Evolutionary conservation across 2,888 invertebrate species (phyloP).

Genomic region (Stenoptilia bipunctidactyla): DNA sequence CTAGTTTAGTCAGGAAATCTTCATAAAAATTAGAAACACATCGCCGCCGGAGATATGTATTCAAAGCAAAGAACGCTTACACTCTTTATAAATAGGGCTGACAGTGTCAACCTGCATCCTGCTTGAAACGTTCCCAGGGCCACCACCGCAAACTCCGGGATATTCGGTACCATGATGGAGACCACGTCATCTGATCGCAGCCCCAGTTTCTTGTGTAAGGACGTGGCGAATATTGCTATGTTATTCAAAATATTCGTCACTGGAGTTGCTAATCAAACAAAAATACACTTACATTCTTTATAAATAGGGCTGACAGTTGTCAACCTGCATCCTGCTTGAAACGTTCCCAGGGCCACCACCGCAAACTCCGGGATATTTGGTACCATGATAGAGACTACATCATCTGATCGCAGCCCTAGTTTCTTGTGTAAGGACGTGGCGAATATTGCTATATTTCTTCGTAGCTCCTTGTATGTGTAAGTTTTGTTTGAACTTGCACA

Average conservation of each 20-base stretch:
- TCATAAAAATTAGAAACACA: too few species aligned
- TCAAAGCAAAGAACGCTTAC: too few species aligned
- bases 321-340: constrained; percentile 78
- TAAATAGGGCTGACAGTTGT: constrained; percentile 85
- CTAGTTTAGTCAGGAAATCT: too few species aligned
- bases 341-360: constrained; percentile 73
- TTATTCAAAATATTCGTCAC: too few species aligned
- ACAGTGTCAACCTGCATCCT: constrained; percentile 76
- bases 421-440: constrained; percentile 75
- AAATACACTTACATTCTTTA: constrained; percentile 64
- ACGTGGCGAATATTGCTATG: constrained; percentile 72
- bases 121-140: constrained; percentile 78
- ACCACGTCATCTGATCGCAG: constrained; percentile 75
- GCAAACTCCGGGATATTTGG: constrained; percentile 84
- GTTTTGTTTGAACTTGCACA: constrained; percentile 51
- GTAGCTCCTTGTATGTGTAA: constrained; percentile 56
- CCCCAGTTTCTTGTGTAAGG: constrained; percentile 75
- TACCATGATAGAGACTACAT: constrained; percentile 76
- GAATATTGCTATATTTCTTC: constrained; percentile 70
- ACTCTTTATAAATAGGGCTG: constrained; percentile 81
- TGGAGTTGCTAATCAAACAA: constrained; percentile 4
- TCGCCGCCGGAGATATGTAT: too few species aligned
- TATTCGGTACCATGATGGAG: constrained; percentile 78
- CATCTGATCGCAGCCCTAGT: constrained; percentile 73
- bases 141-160: constrained; percentile 79